Percentiles rank a stretch among this genome's conserved stretches.
phyloP scores from a whole-genome alignment of 1,140 invertebrate species.

The Rhizoglyphus robini region DNA sequence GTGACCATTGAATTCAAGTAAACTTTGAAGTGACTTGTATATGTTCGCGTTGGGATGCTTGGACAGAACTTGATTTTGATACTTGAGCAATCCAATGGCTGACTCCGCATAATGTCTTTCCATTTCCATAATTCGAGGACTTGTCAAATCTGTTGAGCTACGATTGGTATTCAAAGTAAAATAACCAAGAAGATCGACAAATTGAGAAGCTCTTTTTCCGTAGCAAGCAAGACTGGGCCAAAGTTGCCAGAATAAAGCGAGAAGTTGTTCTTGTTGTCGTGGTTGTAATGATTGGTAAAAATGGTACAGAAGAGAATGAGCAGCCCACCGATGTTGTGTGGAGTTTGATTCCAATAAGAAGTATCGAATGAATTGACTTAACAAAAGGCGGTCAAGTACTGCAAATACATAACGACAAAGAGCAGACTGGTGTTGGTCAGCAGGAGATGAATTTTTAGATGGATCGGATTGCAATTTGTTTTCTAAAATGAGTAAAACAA shows the following conservation, averaged over 20 bases:
- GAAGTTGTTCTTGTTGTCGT: constrained; percentile 58
- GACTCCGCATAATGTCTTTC: constrained; percentile 64
- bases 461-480: not conserved
- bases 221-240: constrained; percentile 82
- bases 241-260: constrained; percentile 72
- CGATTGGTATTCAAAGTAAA: constrained; percentile 55
- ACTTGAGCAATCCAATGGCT: constrained; percentile 64
- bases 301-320: constrained; percentile 69
- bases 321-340: constrained; percentile 84
- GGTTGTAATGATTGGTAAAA: constrained; percentile 62
- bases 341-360: constrained; percentile 87
- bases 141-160: constrained; percentile 18
- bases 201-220: constrained; percentile 83
- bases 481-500: not conserved
- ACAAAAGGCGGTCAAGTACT: constrained; percentile 48
- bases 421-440: constrained; percentile 43
- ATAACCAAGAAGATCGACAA: constrained; percentile 87
- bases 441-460: not conserved
- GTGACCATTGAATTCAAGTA: constrained; percentile 87
- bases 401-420: constrained; percentile 53
- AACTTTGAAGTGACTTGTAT: constrained; percentile 75
- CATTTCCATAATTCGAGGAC: constrained; percentile 26
- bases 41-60: constrained; percentile 86
- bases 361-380: constrained; percentile 66
- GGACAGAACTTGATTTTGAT: constrained; percentile 70